phyloP scores from a whole-genome alignment of 35 echinoderm and acorn worm species.

The Apostichopus parvimensis region DNA sequence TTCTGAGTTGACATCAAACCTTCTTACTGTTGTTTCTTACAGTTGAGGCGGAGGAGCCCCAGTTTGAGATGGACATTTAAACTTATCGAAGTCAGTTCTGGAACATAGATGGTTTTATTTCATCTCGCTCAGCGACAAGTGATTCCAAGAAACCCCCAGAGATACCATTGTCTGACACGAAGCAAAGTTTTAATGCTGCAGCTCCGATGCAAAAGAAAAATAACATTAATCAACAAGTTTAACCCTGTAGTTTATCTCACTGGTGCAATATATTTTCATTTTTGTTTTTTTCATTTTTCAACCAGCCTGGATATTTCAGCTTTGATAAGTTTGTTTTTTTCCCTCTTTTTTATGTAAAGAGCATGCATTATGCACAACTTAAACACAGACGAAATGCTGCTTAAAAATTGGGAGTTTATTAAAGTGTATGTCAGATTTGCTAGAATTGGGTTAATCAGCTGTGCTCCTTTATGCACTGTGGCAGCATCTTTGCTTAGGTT shows the following conservation, averaged over 20 bases:
- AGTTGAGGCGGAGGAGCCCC: slow-evolving; percentile 53
- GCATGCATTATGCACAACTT: too few species aligned
- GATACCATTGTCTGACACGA: neutral
- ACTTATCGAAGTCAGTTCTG: neutral
- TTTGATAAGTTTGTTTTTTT: neutral
- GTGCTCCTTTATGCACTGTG: too few species aligned
- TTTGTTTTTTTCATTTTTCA: slow-evolving; percentile 12
- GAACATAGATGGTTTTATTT: slow-evolving; percentile 24
- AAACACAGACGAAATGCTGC: too few species aligned
- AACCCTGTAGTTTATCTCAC: slow-evolving; percentile 37
- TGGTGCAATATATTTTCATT: slow-evolving; percentile 26
- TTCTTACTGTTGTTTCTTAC: neutral
- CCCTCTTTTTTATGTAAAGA: neutral
- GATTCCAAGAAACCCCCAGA: neutral
- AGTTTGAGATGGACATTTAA: slow-evolving; percentile 54
- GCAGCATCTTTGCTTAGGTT: too few species aligned
- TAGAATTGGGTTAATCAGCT: too few species aligned
- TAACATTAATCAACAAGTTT: neutral
- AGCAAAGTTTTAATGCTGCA: neutral
- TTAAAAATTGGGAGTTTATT: too few species aligned
- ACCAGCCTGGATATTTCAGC: slow-evolving; percentile 10
- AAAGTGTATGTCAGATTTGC: too few species aligned
- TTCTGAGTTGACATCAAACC: neutral
- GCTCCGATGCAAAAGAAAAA: slow-evolving; percentile 16
- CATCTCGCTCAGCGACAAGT: neutral